Evolutionary conservation across 2,113 vertebrate genomes (phyloP).

Genomic region (Phainopepla nitens): DNA sequence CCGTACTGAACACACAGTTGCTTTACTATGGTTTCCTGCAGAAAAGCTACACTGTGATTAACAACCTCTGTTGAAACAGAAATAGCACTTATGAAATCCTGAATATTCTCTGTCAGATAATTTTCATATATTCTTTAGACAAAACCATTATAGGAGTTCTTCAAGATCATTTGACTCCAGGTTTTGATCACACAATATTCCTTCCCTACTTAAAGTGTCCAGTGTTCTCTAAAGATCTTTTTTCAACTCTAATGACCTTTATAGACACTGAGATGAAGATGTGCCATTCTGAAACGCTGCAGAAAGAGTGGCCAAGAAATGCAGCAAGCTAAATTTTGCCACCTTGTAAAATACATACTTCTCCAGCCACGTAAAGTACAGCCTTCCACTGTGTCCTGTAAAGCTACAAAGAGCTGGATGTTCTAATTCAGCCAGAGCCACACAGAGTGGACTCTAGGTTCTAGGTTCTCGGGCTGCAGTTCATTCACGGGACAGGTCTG

Average conservation of each 20-base stretch:
- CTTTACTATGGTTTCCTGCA: not conserved
- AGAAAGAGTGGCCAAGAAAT: not conserved
- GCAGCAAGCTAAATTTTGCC: not conserved
- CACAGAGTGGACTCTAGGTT: not conserved
- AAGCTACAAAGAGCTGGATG: not conserved
- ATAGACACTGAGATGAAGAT: not conserved
- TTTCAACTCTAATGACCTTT: not conserved
- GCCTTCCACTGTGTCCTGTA: not conserved
- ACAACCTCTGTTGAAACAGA: not conserved
- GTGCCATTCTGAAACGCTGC: not conserved
- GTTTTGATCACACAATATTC: not conserved
- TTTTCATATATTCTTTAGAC: not conserved
- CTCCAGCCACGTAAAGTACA: not conserved
- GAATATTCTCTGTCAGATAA: not conserved
- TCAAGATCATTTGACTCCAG: not conserved
- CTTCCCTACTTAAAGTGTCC: not conserved
- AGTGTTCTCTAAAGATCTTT: not conserved
- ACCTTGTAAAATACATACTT: not conserved
- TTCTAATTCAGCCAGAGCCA: not conserved
- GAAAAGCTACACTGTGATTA: not conserved
- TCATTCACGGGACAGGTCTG: not conserved
- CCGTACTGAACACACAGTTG: not conserved
- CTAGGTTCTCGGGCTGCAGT: not conserved
- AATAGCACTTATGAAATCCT: not conserved
- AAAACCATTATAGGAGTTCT: not conserved